These are phyloP conservation scores for Drosophila carrolli DNA, from an alignment of 1,140 invertebrate species.

Conservation along the genomic window DNA sequence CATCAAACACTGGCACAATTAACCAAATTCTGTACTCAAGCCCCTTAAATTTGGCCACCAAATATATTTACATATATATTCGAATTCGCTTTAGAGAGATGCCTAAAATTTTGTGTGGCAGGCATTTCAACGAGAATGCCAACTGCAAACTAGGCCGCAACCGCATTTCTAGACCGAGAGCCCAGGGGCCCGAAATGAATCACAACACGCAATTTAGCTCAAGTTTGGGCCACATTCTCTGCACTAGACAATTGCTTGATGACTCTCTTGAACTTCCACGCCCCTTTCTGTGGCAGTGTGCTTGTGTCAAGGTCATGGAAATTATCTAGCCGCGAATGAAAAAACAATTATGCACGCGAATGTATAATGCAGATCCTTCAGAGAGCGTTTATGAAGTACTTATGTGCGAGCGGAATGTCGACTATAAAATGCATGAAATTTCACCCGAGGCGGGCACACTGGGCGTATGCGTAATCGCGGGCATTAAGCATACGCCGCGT, in stretches of 20 bases:
- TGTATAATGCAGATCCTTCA: constrained; percentile 45
- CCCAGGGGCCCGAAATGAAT: constrained; percentile 33
- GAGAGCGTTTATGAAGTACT: constrained; percentile 27
- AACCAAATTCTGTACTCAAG: constrained; percentile 6
- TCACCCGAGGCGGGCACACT: constrained; percentile 8
- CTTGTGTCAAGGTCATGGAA: constrained; percentile 43
- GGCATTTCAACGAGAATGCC: constrained; percentile 28
- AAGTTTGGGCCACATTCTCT: constrained; percentile 40
- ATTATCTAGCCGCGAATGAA: constrained; percentile 44
- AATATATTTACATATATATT: constrained; percentile 1
- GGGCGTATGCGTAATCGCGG: constrained; percentile 70
- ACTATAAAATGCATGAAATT: constrained; percentile 17
- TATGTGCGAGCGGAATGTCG: background rate
- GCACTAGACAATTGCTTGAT: constrained; percentile 51
- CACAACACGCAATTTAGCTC: constrained; percentile 42
- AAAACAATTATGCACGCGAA: constrained; percentile 43
- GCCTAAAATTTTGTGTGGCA: constrained; percentile 7
- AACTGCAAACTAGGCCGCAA: constrained; percentile 25
- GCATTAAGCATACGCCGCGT: constrained; percentile 65
- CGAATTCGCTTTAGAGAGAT: constrained; percentile 1
- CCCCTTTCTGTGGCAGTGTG: background rate
- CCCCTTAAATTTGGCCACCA: constrained; percentile 15
- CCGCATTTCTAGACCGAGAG: constrained; percentile 27
- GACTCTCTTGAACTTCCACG: constrained; percentile 45
- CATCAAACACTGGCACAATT: constrained; percentile 16